phyloP scores from a whole-genome alignment of 2,888 invertebrate species.

The Chloroclystis v-ata region DNA sequence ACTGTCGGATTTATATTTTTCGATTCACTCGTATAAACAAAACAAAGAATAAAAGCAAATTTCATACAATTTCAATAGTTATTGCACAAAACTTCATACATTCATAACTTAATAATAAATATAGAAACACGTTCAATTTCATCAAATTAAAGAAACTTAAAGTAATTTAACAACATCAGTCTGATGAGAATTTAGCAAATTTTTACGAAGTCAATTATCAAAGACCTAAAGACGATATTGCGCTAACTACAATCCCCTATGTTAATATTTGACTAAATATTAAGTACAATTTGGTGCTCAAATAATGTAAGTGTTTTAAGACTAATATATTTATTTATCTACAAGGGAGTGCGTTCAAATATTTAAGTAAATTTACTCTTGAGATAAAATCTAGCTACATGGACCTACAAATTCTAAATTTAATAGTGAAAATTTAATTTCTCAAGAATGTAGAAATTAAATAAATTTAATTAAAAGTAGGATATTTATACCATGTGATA shows the following conservation, averaged over 20 bases:
- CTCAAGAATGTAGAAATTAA: too few species aligned
- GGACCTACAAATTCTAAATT: too few species aligned
- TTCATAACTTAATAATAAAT: conserved; percentile 76
- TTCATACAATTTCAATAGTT: conserved; percentile 74
- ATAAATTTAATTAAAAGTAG: too few species aligned
- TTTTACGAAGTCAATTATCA: conserved; percentile 47
- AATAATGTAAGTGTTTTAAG: conserved; percentile 71
- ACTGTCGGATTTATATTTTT: conserved; percentile 51
- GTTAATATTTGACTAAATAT: conserved; percentile 73
- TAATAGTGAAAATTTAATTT: too few species aligned
- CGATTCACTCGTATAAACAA: conserved; percentile 54
- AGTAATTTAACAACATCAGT: conserved; percentile 70
- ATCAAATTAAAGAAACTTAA: conserved; percentile 60
- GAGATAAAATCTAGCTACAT: conserved; percentile 24
- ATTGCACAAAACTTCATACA: conserved; percentile 74
- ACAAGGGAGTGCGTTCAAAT: conserved; percentile 63
- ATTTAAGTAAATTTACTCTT: conserved; percentile 45
- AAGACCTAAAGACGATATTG: conserved; percentile 52
- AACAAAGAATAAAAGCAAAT: conserved; percentile 73
- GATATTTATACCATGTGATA: too few species aligned
- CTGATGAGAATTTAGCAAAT: conserved; percentile 60
- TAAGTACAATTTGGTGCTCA: conserved; percentile 79
- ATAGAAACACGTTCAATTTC: conserved; percentile 68
- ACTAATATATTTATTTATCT: conserved; percentile 71
- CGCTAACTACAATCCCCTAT: conserved; percentile 52